Evolutionary conservation across 1,140 invertebrate species (phyloP).

Genomic region (Panagrolaimus sp.): DNA sequence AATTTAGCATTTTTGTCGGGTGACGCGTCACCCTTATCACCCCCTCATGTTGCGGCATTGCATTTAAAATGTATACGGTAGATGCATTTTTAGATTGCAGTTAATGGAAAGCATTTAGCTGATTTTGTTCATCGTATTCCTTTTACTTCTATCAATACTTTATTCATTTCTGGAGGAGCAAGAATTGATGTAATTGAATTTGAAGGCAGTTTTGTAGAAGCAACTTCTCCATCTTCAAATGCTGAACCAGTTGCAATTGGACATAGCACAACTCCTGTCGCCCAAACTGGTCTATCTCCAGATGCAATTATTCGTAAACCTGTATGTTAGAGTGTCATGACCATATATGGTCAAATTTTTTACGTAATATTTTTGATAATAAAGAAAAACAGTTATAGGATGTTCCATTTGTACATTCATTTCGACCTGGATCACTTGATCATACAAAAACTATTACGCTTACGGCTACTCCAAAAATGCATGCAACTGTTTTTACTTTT

Average conservation of each 20-base stretch:
- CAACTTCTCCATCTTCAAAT: neutral
- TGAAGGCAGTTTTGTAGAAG: constrained; percentile 32
- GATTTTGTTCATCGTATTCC: constrained; percentile 49
- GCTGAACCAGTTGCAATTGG: no score
- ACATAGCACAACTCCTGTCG: no score
- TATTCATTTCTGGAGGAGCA: constrained; percentile 39
- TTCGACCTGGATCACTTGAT: constrained; percentile 29
- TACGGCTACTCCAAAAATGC: constrained; percentile 35
- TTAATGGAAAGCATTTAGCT: constrained; percentile 37
- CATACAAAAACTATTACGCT: constrained; percentile 19
- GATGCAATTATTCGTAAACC: constrained; percentile 14
- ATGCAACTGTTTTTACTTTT: constrained; percentile 32
- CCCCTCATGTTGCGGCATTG: no score
- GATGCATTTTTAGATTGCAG: constrained; percentile 30
- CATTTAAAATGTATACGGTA: no score
- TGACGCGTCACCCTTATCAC: no score
- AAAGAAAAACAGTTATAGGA: constrained; percentile 28
- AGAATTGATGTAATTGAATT: constrained; percentile 38
- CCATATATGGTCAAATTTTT: constrained; percentile 19
- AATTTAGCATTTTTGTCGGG: neutral
- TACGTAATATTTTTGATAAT: neutral
- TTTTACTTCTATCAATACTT: constrained; percentile 26
- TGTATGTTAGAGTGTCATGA: constrained; percentile 12
- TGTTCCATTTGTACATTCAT: constrained; percentile 34
- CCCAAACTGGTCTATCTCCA: no score